Percentiles rank a stretch among this genome's conserved stretches.
Conservation (phyloP, 92 coral and sea anemone species). For the Plumapathes pennacea region DNA sequence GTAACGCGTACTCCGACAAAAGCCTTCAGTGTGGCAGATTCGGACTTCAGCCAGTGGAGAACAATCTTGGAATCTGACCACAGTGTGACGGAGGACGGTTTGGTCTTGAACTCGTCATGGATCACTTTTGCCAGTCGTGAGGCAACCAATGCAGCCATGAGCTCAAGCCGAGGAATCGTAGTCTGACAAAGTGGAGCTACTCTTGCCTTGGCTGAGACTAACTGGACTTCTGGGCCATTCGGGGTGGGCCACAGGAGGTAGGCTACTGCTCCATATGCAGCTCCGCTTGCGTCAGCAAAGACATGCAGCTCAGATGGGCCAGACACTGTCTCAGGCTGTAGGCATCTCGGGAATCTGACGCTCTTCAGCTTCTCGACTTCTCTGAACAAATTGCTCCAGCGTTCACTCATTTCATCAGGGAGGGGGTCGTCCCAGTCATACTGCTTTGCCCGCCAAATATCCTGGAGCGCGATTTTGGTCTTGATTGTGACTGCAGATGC, state of each 20-base stretch:
- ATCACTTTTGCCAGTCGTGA: conserved; percentile 16
- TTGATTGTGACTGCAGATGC: conserved; percentile 37
- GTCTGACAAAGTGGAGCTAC: no score
- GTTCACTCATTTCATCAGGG: conserved; percentile 13
- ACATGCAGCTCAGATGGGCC: conserved; percentile 34
- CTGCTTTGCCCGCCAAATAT: conserved; percentile 25
- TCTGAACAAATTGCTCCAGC: conserved; percentile 20
- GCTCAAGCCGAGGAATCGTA: no score
- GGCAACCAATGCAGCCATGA: no score
- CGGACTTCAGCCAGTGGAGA: conserved; percentile 10
- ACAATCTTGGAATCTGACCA: conserved; percentile 29
- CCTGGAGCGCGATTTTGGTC: conserved; percentile 23
- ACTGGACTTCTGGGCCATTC: conserved; percentile 10
- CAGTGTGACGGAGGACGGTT: conserved; percentile 7
- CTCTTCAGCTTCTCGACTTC: conserved; percentile 22
- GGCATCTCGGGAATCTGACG: conserved; percentile 25
- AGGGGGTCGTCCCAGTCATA: conserved; percentile 42
- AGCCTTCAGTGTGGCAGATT: conserved; percentile 20
- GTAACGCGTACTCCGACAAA: conserved; percentile 30
- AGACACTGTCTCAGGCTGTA: conserved; percentile 3
- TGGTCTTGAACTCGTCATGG: conserved; percentile 3
- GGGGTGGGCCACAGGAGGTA: conserved; percentile 29
- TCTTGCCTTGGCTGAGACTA: no score
- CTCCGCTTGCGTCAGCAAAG: conserved; percentile 31
- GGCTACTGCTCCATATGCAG: conserved; percentile 38